These are phyloP conservation scores for Chiroxiphia lanceolata DNA, from an alignment of 2,797 vertebrate genomes.

Conservation along the genomic window DNA sequence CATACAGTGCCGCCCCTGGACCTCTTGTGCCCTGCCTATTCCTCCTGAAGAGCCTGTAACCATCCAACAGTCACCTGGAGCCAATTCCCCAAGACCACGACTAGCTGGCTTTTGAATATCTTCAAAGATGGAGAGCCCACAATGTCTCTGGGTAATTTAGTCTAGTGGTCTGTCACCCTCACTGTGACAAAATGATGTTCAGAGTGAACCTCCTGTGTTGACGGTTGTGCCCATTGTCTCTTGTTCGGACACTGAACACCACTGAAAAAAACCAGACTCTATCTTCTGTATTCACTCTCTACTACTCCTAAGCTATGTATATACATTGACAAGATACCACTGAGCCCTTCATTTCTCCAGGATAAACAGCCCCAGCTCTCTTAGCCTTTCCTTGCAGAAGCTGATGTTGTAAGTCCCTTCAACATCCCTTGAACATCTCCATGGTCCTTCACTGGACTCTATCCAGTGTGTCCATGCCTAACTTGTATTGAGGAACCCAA, in stretches of 20 bases:
- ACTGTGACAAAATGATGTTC: neutral
- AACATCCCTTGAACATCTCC: neutral
- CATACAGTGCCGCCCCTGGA: neutral
- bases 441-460: neutral
- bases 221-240: neutral
- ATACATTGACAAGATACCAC: neutral
- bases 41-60: neutral
- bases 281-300: neutral
- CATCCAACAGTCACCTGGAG: neutral
- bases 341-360: neutral
- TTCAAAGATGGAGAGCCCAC: neutral
- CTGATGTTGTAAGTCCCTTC: neutral
- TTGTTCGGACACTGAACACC: neutral
- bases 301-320: neutral
- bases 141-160: neutral
- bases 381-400: neutral
- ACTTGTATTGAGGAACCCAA: neutral
- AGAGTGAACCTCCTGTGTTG: neutral
- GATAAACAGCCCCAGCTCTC: neutral
- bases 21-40: neutral
- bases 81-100: neutral
- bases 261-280: neutral
- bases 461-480: neutral
- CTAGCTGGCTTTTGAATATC: neutral
- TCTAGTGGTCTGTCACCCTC: neutral